Evolutionary conservation across 2,113 vertebrate species (phyloP).

Genomic region (Dascyllus trimaculatus): DNA sequence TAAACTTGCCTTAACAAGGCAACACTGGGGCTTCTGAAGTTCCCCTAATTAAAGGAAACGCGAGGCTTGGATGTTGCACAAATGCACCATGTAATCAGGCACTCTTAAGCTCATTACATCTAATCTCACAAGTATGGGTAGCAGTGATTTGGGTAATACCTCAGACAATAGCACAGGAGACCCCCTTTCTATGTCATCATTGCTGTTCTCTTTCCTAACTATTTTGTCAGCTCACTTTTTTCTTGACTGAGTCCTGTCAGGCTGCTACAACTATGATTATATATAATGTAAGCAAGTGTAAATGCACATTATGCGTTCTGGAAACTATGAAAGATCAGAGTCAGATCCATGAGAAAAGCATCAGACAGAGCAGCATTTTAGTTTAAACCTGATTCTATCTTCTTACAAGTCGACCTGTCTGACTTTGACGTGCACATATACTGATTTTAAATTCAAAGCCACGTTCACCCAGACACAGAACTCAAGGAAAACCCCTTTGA

Average conservation of each 20-base stretch:
- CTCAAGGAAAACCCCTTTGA: not conserved
- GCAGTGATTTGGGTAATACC: not conserved
- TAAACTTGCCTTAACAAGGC: conserved; percentile 21
- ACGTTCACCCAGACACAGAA: not conserved
- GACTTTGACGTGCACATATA: no score
- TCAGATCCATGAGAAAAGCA: no score
- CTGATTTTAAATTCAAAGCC: not conserved
- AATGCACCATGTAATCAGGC: conserved; percentile 40
- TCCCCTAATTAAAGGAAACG: conserved; percentile 13
- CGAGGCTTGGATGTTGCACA: not conserved
- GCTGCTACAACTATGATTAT: no score
- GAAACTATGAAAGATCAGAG: no score
- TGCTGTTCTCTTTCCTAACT: not conserved
- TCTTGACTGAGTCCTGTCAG: not conserved
- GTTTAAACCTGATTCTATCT: no score
- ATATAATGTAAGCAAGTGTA: no score
- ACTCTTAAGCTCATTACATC: conserved; percentile 8
- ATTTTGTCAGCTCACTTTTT: no score
- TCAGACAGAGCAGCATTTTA: no score
- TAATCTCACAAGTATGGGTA: conserved; percentile 18
- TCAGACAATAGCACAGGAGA: not conserved
- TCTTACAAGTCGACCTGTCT: no score
- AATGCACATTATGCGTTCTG: no score
- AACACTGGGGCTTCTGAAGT: not conserved
- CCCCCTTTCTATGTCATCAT: not conserved